Evolutionary conservation across 1,140 invertebrate genomes (phyloP).

Genomic region (Drosophila carrolli): DNA sequence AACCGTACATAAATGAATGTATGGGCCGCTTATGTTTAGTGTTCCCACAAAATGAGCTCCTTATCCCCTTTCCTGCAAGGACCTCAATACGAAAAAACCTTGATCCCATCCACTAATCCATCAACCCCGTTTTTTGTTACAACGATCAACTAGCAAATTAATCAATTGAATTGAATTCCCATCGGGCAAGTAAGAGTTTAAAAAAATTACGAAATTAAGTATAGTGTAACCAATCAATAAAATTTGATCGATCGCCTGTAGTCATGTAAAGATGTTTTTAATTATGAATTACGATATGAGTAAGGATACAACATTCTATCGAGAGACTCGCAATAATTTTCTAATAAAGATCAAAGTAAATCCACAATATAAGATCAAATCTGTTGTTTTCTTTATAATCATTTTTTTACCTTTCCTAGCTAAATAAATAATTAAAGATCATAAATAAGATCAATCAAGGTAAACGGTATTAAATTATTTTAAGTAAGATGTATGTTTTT

Average conservation of each 20-base stretch:
- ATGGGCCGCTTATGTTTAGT: not conserved
- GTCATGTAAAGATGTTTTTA: slow-evolving; percentile 73
- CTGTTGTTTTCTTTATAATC: slow-evolving; percentile 24
- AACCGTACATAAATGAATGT: slow-evolving; percentile 13
- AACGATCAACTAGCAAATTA: slow-evolving; percentile 29
- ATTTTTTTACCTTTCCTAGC: not conserved
- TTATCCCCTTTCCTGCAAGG: not conserved
- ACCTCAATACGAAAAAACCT: not conserved
- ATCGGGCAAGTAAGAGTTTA: slow-evolving; percentile 15
- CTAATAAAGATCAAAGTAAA: slow-evolving; percentile 44
- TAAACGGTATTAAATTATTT: too few relatives aligned
- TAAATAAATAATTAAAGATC: not conserved
- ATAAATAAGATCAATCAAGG: too few relatives aligned
- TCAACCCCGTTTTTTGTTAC: slow-evolving; percentile 2
- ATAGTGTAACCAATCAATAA: slow-evolving; percentile 40
- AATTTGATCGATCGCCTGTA: slow-evolving; percentile 47
- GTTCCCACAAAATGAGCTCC: slow-evolving; percentile 2
- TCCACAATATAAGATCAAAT: slow-evolving; percentile 17
- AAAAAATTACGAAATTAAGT: slow-evolving; percentile 15
- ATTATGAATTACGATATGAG: slow-evolving; percentile 54
- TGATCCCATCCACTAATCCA: not conserved
- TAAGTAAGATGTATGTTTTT: too few relatives aligned
- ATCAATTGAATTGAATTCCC: slow-evolving; percentile 44
- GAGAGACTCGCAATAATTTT: slow-evolving; percentile 78
- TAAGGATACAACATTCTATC: slow-evolving; percentile 57